Conservation (phyloP, 2,888 invertebrate genomes). For the Pachymerium ferrugineum region DNA sequence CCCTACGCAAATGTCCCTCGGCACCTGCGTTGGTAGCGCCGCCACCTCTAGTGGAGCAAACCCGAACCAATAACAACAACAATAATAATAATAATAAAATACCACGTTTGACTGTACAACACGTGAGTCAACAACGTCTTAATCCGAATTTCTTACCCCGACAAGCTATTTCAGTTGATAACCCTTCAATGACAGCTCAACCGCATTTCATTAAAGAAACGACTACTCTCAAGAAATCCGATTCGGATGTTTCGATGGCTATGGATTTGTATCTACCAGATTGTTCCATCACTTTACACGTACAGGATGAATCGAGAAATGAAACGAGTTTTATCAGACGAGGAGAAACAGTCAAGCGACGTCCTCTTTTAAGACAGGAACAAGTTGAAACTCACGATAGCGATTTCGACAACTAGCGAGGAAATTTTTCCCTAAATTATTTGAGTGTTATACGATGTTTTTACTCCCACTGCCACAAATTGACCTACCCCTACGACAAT, state of each 20-base stretch:
- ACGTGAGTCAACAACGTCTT: background rate
- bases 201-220: background rate
- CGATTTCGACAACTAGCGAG: conserved; percentile 31
- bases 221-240: conserved; percentile 28
- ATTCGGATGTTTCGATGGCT: conserved; percentile 57
- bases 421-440: background rate
- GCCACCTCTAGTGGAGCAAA: too few relatives aligned
- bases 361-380: conserved; percentile 68
- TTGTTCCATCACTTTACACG: conserved; percentile 55
- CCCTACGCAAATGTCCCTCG: conserved; percentile 55
- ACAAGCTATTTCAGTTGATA: conserved; percentile 33
- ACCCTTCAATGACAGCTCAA: conserved; percentile 18
- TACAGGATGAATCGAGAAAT: conserved; percentile 51
- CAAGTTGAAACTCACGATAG: conserved; percentile 55
- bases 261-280: conserved; percentile 66
- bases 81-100: too few relatives aligned
- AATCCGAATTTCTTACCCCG: conserved; percentile 4
- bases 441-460: too few relatives aligned
- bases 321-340: conserved; percentile 20
- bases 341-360: conserved; percentile 63
- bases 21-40: conserved; percentile 54
- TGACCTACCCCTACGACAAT: too few relatives aligned
- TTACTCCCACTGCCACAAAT: too few relatives aligned
- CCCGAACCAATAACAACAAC: too few relatives aligned
- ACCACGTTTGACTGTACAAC: too few relatives aligned